Percentiles rank a stretch among this genome's conserved stretches.
phyloP scores from a whole-genome alignment of 2,113 vertebrate species.

The Alaudala cheleensis region DNA sequence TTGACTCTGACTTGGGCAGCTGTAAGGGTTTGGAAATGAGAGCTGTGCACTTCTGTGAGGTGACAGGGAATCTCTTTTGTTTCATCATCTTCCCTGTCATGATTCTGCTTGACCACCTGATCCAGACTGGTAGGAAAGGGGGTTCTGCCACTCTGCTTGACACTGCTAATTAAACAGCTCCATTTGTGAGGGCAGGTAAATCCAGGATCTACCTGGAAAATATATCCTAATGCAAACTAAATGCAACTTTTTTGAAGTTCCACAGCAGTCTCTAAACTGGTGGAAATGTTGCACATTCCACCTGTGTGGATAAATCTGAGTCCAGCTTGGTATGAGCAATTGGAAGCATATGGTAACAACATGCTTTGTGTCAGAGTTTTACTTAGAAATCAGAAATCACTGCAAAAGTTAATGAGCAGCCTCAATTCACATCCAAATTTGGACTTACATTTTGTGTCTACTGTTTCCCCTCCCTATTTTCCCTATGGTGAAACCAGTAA shows the following conservation, averaged over 20 bases:
- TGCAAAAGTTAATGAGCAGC: neutral
- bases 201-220: neutral
- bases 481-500: neutral
- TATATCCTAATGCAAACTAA: neutral
- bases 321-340: neutral
- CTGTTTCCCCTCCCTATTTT: fast-evolving
- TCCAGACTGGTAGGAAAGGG: neutral
- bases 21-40: neutral
- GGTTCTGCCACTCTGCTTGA: neutral
- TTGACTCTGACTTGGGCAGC: neutral
- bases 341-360: neutral
- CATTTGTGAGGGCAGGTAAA: neutral
- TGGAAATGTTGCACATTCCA: neutral
- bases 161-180: neutral
- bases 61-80: neutral
- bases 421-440: neutral
- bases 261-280: neutral
- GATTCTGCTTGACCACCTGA: neutral
- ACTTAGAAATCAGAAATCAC: neutral
- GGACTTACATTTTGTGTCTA: neutral
- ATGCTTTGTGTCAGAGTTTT: neutral
- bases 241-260: neutral
- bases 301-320: neutral
- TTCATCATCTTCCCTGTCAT: neutral
- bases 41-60: neutral